Base-by-base conservation (phyloP, 2,888 invertebrate species). In the Tubulanus polymorphus region DNA sequence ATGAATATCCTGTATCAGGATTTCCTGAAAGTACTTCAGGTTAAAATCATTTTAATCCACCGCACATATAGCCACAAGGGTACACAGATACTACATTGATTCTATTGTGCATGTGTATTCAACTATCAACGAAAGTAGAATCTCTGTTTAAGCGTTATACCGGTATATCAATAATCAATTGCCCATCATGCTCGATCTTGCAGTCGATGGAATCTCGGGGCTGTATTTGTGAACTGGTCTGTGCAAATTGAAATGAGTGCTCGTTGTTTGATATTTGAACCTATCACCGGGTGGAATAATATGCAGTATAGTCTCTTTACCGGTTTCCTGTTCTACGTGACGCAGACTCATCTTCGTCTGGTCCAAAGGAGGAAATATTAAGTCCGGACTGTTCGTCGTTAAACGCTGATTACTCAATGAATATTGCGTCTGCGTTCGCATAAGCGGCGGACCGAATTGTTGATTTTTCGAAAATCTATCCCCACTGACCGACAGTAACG, bases 191-290 rank as follows among this genome's bases (percentile, higher is more conserved):
- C n/a, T n/a, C n/a, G n/a, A n/a, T n/a, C n/a, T n/a, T n/a, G n/a
- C n/a, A n/a, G n/a, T n/a, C n/a, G n/a, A n/a, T n/a, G n/a, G n/a
- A n/a, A 70, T 63, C 20, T 69, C 70, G 2, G 67, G 71, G 51
- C 69, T 71, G 55, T 70, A 71, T 60, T 70, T 71, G 26, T 70
- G 66, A 51, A 67, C 69, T 1, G 71, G 71, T 60, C 69, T 69
- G 54, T 68, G 57, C 6, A 67, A 68, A n/a, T 67, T 65, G 5
- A 66, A 63, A 10, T 63, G 48, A 6, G 64, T 62, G 46, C 62
- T 58, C 20, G 37, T n/a, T 20, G 53, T 49, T 23, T 58, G 55
- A 6, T 55, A 55, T 3, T 51, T 46, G 27, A 45, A 25, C 26
- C 54, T 37, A 1, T 54, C 26, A 27, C 51, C 48, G 3, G 59